Evolutionary conservation across 2,888 invertebrate genomes (phyloP), one percentile per base, ranked within the genome.

Genomic region (Philereme vetulata): DNA sequence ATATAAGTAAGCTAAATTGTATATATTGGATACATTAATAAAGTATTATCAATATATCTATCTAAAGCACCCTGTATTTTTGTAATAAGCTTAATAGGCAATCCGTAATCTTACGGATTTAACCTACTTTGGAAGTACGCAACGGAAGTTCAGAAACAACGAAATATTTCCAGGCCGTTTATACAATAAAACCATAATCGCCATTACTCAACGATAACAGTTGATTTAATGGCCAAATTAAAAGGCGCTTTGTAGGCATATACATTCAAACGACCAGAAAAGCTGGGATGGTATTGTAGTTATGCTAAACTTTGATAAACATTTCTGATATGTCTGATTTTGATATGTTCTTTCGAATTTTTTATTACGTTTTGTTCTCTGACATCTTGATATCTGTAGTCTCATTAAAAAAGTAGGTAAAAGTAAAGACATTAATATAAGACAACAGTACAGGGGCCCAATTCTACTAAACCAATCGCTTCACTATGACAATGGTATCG

Each of bases 161-260:
- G 43, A 50, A 57, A 58, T 58, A 43, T 51, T 57, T 47, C 10
- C 38, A 9, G 43, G 42, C 50, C 54, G 46, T 62, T 55, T 58
- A 45, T 40, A 58, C 57, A 62, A 58, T 56, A 62, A 61, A 57
- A 62, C 46, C 47, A 52, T 62, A 62, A 62, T 65, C 54, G 59
- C 59, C 51, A 56, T 65, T 56, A 48, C 55, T 48, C 45, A 42
- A 43, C 59, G 62, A 62, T 62, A 58, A 52, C 58, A 10, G 45
- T 55, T 62, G 55, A 62, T 58, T 62, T 62, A 62, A 62, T 62
- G 45, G 55, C 5, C 45, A 42, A 62, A 65, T 65, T 65, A 65
- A 60, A 65, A 60, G 53, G 53, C 8, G 48, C 55, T 65, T 60
- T 57, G 46, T 33, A 47, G 21, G 46, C 9, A 21, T 35, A 35